Conservation (phyloP, 2,797 vertebrate genomes). For the Arctocebus calabarensis region DNA sequence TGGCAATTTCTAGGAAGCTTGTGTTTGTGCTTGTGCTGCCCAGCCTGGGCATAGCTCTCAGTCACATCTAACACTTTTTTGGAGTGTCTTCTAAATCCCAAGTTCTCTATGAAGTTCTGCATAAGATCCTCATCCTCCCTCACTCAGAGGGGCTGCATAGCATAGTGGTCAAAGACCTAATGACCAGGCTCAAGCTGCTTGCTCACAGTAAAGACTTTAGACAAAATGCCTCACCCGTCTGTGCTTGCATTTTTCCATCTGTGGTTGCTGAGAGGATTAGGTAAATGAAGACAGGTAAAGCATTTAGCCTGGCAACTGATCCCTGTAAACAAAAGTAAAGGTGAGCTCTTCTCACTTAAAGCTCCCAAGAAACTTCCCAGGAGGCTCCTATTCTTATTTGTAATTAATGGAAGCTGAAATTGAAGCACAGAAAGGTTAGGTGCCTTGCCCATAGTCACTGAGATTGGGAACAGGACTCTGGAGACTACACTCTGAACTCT, state of each 20-base stretch:
- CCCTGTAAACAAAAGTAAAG: too few relatives aligned
- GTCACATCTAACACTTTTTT: accelerated
- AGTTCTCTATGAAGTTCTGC: not conserved
- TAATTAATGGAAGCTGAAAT: not conserved
- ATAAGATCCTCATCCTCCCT: not conserved
- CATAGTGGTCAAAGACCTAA: not conserved
- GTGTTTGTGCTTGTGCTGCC: not conserved
- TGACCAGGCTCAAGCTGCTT: not conserved
- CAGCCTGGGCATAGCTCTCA: not conserved
- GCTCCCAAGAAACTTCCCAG: not conserved
- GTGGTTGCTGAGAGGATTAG: not conserved
- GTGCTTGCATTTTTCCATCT: not conserved
- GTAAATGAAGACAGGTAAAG: not conserved
- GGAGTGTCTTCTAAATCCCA: not conserved
- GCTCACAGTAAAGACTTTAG: not conserved
- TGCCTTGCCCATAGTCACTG: not conserved
- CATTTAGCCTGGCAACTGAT: not conserved
- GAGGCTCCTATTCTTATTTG: constrained; percentile 11
- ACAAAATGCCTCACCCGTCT: not conserved
- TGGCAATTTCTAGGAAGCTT: not conserved
- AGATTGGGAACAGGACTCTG: not conserved
- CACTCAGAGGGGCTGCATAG: not conserved
- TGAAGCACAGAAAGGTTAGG: not conserved
- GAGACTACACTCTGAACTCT: not conserved
- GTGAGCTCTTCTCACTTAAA: not conserved